phyloP scores from a whole-genome alignment of 2,797 vertebrate species.

The Erpetoichthys calabaricus region DNA sequence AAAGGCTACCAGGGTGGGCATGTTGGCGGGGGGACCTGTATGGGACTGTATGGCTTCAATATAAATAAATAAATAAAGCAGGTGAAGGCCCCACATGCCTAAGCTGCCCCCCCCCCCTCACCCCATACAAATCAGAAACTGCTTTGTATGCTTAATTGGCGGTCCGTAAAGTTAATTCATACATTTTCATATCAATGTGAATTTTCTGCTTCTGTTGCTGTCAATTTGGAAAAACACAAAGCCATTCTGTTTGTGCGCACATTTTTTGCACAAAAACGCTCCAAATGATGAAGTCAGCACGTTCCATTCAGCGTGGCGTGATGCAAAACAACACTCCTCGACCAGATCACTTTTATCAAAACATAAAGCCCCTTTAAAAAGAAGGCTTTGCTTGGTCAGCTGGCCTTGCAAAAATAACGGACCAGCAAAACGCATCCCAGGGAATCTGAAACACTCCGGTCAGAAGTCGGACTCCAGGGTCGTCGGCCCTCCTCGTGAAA shows the following conservation, averaged over 20 bases:
- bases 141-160: too few relatives aligned
- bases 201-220: slow-evolving; percentile 72
- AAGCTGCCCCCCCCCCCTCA: too few relatives aligned
- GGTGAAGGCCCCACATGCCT: too few relatives aligned
- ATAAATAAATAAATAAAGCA: too few relatives aligned
- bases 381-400: slow-evolving; percentile 70
- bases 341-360: slow-evolving; percentile 75
- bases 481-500: too few relatives aligned
- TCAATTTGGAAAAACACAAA: slow-evolving; percentile 74
- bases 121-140: too few relatives aligned
- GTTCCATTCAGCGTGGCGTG: slow-evolving; percentile 70
- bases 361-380: slow-evolving; percentile 76
- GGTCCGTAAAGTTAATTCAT: slow-evolving; percentile 10
- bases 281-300: slow-evolving; percentile 73
- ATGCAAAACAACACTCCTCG: slow-evolving; percentile 72
- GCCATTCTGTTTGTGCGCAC: slow-evolving; percentile 74
- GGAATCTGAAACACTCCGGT: slow-evolving; percentile 38
- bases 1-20: too few relatives aligned
- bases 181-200: slow-evolving; percentile 74
- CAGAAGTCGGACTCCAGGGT: too few relatives aligned
- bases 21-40: too few relatives aligned
- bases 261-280: slow-evolving; percentile 67
- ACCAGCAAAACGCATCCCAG: slow-evolving; percentile 39
- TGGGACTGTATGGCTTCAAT: too few relatives aligned
- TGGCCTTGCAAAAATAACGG: slow-evolving; percentile 72